A percentile compares a stretch with the other conserved stretches of the same genome.
phyloP scores from a whole-genome alignment of 2,888 invertebrate species.

The Onchidella celtica region DNA sequence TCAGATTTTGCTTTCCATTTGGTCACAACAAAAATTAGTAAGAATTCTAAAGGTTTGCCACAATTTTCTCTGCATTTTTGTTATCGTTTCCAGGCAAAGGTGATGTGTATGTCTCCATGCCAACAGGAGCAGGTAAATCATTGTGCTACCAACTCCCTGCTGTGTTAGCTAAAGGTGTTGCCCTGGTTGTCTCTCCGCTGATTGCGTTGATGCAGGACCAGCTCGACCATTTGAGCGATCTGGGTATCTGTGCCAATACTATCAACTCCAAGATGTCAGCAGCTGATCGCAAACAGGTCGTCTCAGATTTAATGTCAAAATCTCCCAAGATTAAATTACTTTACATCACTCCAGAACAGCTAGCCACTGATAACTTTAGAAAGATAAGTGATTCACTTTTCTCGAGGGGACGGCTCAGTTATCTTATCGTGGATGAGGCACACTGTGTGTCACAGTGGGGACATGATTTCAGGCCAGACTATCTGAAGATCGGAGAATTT shows the following conservation, averaged over 20 bases:
- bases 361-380: conserved; percentile 85
- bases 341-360: conserved; percentile 98
- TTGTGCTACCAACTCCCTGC: conserved; percentile 98
- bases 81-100: conserved; percentile 84
- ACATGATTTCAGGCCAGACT: conserved; percentile 96
- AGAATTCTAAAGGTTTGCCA: no score
- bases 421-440: conserved; percentile 95
- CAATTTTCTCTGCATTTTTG: no score
- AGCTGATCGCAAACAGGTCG: conserved; percentile 88
- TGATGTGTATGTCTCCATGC: conserved; percentile 98
- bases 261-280: conserved; percentile 94
- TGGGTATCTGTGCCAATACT: conserved; percentile 91
- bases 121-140: conserved; percentile 97
- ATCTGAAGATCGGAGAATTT: conserved; percentile 90
- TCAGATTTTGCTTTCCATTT: no score
- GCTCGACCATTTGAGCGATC: conserved; percentile 89
- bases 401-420: conserved; percentile 89
- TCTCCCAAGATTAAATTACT: conserved; percentile 90
- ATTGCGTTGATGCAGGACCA: conserved; percentile 97
- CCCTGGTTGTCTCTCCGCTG: conserved; percentile 97
- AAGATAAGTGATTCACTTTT: conserved; percentile 85
- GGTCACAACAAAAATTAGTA: no score
- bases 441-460: conserved; percentile 96
- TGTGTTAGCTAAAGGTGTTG: conserved; percentile 87
- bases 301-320: conserved; percentile 86